Base-by-base conservation (phyloP, 2,888 invertebrate species). In the Callyntrura guangdongensis region DNA sequence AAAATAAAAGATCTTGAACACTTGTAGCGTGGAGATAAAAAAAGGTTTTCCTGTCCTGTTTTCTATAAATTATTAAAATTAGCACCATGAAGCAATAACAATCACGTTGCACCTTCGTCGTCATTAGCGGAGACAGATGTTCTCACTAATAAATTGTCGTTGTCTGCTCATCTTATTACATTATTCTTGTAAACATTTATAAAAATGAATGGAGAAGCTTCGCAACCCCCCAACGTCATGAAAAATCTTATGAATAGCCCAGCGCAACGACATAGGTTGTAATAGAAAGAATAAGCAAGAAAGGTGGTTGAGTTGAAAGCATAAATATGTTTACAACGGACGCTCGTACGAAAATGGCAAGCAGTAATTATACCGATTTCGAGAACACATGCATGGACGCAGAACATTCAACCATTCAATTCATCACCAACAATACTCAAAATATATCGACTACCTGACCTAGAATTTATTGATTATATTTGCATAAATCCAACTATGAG, bases 1-100 rank as follows among this genome's bases (percentile, higher is more conserved):
- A 91, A 91, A 88, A 91, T 91, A 91, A 91, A n/a, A 91, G 74
- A 91, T 89, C 91, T 79, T 91, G 86, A 91, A 91, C 88, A 91
- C 86, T 91, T 88, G 69, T 79, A 69, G 69, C 79, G 89, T 89
- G 91, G 84, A 91, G 88, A 91, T 84, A 91, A 77, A 84, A 56
- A 85, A 49, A 20, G 11, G 36, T 53, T 56, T 61, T 59, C 22
- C 14, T 53, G 36, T 72, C 36, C n/a, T 69, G 25, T 27, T 84
- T 0, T 45, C 5, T 72, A 27, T 61, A 36, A 36, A 47, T 72
- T 74, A n/a, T 56, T 59, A 9, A 47, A 22, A 69, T 59, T 77
- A 25, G 25, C 64, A 64, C 3, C 36, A 27, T 64, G 25, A 12
- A 64, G 11, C 27, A 27, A 53, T 9, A 3, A 53, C 11, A 53